These are phyloP conservation scores for Notodonta dromedarius DNA, from an alignment of 2,888 invertebrate genomes.

Conservation along the genomic window DNA sequence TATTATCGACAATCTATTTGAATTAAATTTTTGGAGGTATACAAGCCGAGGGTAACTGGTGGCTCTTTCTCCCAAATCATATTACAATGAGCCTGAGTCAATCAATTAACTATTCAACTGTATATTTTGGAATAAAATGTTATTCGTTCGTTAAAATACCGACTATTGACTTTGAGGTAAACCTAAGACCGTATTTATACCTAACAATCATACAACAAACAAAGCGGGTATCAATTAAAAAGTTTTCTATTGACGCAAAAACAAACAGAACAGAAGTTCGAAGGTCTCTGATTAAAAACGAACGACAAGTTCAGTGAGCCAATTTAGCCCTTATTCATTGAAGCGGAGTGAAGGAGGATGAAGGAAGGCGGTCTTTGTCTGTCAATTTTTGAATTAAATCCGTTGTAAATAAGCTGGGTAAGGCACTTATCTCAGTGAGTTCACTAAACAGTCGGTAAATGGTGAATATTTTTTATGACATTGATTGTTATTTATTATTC, in stretches of 20 bases:
- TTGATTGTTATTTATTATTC: background rate
- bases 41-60: no score
- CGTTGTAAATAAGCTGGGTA: slow-evolving; percentile 47
- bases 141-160: background rate
- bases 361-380: slow-evolving; percentile 39
- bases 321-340: slow-evolving; percentile 51
- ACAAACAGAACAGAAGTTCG: slow-evolving; percentile 60
- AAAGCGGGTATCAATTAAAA: slow-evolving; percentile 64
- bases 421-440: slow-evolving; percentile 30
- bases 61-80: no score
- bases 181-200: background rate
- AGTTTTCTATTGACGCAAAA: slow-evolving; percentile 61
- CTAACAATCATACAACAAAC: slow-evolving; percentile 37
- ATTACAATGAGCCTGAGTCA: no score
- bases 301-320: slow-evolving; percentile 49
- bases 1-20: no score
- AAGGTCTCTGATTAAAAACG: slow-evolving; percentile 66
- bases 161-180: slow-evolving; percentile 4
- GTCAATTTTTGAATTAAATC: slow-evolving; percentile 46
- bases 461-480: background rate
- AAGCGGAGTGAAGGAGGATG: slow-evolving; percentile 36
- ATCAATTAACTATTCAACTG: no score
- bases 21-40: no score
- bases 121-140: no score
- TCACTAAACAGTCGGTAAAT: slow-evolving; percentile 33